Base-by-base conservation (phyloP, 2,113 vertebrate species). In the Pygoscelis antarcticus region DNA sequence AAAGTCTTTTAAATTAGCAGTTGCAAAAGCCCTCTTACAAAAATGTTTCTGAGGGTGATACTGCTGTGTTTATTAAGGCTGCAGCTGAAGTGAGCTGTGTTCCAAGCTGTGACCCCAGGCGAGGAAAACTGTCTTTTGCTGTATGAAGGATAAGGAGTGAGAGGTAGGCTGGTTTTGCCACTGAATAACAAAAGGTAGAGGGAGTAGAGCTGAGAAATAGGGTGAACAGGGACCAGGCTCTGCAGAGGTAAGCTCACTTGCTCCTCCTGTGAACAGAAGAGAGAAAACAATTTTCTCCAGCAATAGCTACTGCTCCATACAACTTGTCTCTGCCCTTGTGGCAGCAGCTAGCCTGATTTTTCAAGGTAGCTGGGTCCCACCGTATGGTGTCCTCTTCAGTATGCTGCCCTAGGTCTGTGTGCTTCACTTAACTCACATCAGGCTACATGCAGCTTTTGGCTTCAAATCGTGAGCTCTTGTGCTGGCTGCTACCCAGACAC, bases 241-340 rank as follows among this genome's bases (percentile, higher is more conserved):
- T 61, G 40, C 15, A 57, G 34, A 5, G 0, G 11, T 49, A 52
- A 72, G 27, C 11, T 72, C 47, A 34, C 14, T 66, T 23, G 9
- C 16, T 90, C 14, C 3, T 78, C 7, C 61, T 55, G 10, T 49
- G 47, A 75, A 29, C 13, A 47, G 32, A 32, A 20, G 3, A 38
- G 26, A 51, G n/a, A n/a, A 78, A 70, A 55, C 22, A 40, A 4
- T 58, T 82, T 79, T 82, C 16, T 10, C 13, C 15, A 23, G 25
- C 25, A 64, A 7, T 6, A 58, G 52, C 29, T 66, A 9, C 32
- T 54, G 18, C 60, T 58, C 34, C 11, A 4, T 13, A 32, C 0
- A 3, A 1, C 13, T n/a, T 23, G 9, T 23, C 32, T 65, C 47
- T 91, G n/a, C 29, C 9, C 12, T n/a, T 1, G 0, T 7, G 29